These are phyloP conservation scores for Tenodera sinensis DNA, from an alignment of 2,888 invertebrate genomes.

Conservation along the genomic window DNA sequence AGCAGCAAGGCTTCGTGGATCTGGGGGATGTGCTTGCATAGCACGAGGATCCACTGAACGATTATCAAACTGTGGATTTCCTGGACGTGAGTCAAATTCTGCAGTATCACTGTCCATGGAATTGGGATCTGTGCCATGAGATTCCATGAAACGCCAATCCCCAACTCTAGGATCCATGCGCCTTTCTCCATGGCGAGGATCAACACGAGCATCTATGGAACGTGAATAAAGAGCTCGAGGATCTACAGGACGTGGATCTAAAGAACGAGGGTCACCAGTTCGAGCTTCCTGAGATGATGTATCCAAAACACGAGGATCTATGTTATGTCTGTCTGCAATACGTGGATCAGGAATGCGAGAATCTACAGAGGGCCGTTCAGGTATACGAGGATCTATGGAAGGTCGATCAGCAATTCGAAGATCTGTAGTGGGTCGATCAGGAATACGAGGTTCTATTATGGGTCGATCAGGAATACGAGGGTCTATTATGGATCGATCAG, in stretches of 20 bases:
- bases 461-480: slow-evolving; percentile 2
- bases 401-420: neutral
- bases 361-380: neutral
- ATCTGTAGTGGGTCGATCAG: slow-evolving; percentile 1
- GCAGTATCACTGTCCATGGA: neutral
- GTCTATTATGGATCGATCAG: slow-evolving; percentile 35
- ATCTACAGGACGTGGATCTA: neutral
- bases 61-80: neutral
- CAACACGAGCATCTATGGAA: neutral
- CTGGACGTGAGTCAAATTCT: neutral
- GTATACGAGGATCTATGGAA: slow-evolving; percentile 30
- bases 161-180: neutral
- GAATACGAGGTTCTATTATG: neutral
- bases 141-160: neutral
- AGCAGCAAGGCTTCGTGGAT: neutral
- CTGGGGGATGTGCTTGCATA: neutral
- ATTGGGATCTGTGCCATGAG: neutral
- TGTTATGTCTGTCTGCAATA: slow-evolving; percentile 38
- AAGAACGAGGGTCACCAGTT: neutral
- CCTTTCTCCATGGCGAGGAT: neutral
- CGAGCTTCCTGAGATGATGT: neutral
- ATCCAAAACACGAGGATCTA: neutral
- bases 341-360: slow-evolving; percentile 50
- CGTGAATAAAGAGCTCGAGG: neutral
- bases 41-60: neutral